phyloP scores from a whole-genome alignment of 2,113 vertebrate species.

The human region GRCh38 chr20:18267001-18267500 shows the following conservation, averaged over 20 bases:
- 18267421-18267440: background rate
- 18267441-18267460: background rate
- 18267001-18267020: background rate
- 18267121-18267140: background rate
- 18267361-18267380: background rate
- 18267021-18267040: background rate
- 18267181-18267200: background rate
- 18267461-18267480: background rate
- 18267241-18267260: background rate
- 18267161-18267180: background rate
- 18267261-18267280: background rate
- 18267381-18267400: background rate
- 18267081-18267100: background rate
- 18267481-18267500: background rate
- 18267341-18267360: background rate
- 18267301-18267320: background rate
- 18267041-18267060: background rate
- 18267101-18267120: background rate
- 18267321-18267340: background rate
- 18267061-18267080: background rate
- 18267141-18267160: background rate
- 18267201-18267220: background rate
- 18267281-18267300: background rate
- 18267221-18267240: background rate
- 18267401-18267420: constrained; percentile 6